These are phyloP conservation scores for Eptatretus atami DNA, from an alignment of 2,797 vertebrate species.

Conservation along the genomic window DNA sequence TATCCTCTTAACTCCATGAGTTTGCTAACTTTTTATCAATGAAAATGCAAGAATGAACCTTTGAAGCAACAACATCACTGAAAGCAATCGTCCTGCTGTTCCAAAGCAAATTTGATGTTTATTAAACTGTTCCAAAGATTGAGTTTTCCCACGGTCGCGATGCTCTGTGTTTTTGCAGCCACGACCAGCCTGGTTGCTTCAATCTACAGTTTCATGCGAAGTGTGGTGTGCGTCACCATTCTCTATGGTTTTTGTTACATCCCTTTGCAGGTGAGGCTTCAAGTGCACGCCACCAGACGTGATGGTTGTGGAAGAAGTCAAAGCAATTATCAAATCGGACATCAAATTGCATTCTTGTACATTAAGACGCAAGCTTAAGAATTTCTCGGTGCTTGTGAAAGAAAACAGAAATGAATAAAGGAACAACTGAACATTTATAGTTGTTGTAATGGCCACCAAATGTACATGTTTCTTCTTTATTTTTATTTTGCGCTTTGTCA, in stretches of 20 bases:
- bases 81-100: too few relatives aligned
- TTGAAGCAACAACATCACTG: too few relatives aligned
- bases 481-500: too few relatives aligned
- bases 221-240: slow-evolving; percentile 54
- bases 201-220: slow-evolving; percentile 69
- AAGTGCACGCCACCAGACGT: neutral
- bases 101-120: too few relatives aligned
- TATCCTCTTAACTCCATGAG: too few relatives aligned
- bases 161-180: slow-evolving; percentile 17
- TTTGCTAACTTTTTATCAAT: too few relatives aligned
- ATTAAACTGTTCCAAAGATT: too few relatives aligned
- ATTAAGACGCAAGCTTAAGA: neutral
- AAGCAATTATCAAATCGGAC: neutral
- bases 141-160: neutral
- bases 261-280: slow-evolving; percentile 46
- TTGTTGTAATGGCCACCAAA: neutral
- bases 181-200: slow-evolving; percentile 78
- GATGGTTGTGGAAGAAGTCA: neutral
- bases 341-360: neutral
- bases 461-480: too few relatives aligned
- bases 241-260: slow-evolving; percentile 91
- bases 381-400: neutral
- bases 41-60: too few relatives aligned
- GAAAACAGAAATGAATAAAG: neutral
- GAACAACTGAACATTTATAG: neutral